Evolutionary conservation across 2,797 vertebrate species (phyloP).

Genomic region (Microchirus variegatus): DNA sequence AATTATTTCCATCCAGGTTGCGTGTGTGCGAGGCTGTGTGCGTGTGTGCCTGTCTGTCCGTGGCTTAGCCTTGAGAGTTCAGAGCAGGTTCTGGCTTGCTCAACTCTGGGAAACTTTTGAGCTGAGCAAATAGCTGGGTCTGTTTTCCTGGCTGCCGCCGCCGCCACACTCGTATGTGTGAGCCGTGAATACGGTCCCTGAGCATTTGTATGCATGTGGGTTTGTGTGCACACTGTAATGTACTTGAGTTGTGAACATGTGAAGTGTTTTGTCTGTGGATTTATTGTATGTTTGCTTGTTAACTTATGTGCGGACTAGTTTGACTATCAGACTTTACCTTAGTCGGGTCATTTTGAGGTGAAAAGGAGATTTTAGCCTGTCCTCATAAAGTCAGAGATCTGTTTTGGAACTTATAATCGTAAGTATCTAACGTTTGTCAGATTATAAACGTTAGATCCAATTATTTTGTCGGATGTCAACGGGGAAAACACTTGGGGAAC

Average conservation of each 20-base stretch:
- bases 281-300: constrained; percentile 4
- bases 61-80: constrained; percentile 70
- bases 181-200: constrained; percentile 44
- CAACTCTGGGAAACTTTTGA: constrained; percentile 81
- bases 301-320: not conserved
- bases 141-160: constrained; percentile 73
- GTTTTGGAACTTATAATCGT: too few species aligned
- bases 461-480: too few species aligned
- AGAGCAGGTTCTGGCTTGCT: constrained; percentile 84
- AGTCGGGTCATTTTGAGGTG: too few species aligned
- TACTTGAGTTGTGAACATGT: not conserved
- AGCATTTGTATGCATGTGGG: constrained; percentile 35
- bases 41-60: constrained; percentile 61
- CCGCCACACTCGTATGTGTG: constrained; percentile 44
- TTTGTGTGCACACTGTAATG: constrained; percentile 8
- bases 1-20: constrained; percentile 57
- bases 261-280: not conserved
- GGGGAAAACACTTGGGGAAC: too few species aligned
- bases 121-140: constrained; percentile 80
- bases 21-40: constrained; percentile 53
- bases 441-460: too few species aligned
- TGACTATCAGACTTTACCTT: too few species aligned
- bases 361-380: too few species aligned
- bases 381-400: too few species aligned
- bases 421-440: too few species aligned